Evolutionary conservation across 2,797 vertebrate genomes (phyloP).

Genomic region (Phaenicophaeus curvirostris): DNA sequence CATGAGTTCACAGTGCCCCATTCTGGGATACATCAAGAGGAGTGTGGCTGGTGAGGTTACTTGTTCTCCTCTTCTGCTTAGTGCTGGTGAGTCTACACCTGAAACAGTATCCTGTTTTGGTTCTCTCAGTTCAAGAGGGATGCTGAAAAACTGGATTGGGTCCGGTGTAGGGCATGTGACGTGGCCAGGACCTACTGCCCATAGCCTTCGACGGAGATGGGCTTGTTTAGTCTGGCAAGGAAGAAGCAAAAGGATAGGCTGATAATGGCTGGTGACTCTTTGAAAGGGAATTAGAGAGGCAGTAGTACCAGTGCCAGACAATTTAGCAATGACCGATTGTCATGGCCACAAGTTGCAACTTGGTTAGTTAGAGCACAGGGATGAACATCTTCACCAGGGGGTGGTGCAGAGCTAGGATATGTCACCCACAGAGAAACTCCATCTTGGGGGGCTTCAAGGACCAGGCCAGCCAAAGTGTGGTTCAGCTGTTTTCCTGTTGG

Average conservation of each 20-base stretch:
- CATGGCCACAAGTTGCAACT: background rate
- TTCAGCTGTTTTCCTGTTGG: background rate
- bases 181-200: background rate
- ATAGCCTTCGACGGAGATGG: background rate
- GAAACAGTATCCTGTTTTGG: background rate
- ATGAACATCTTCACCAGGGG: background rate
- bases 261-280: background rate
- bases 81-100: background rate
- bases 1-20: accelerated
- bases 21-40: background rate
- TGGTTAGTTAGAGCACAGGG: background rate
- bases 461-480: background rate
- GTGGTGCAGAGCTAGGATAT: background rate
- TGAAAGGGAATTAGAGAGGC: background rate
- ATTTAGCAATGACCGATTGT: background rate
- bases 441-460: background rate
- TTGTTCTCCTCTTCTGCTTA: background rate
- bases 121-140: accelerated
- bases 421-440: background rate
- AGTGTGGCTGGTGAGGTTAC: background rate
- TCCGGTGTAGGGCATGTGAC: accelerated
- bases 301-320: background rate
- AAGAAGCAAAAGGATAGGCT: background rate
- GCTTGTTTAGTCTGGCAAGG: background rate
- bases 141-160: background rate